phyloP scores from a whole-genome alignment of 2,888 invertebrate genomes.

The Melinopterus prodromus region DNA sequence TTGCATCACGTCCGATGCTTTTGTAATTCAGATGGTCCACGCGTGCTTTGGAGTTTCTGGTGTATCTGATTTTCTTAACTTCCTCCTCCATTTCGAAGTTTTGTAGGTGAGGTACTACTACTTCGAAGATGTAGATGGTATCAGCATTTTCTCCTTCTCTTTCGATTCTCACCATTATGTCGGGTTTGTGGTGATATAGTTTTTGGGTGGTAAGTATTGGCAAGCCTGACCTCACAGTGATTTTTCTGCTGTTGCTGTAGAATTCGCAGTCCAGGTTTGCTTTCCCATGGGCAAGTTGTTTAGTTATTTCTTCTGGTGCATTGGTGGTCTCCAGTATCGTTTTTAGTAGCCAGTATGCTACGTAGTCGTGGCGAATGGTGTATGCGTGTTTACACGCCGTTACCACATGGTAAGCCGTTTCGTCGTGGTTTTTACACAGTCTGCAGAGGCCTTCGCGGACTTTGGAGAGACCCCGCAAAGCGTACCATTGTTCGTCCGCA shows the following conservation, averaged over 20 bases:
- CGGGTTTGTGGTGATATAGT: neutral
- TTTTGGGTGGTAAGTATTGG: neutral
- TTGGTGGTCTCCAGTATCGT: constrained; percentile 16
- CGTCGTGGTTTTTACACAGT: constrained; percentile 32
- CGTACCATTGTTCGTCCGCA: constrained; percentile 42
- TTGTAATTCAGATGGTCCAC: constrained; percentile 7
- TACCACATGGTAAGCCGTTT: constrained; percentile 43
- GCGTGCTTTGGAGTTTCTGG: neutral
- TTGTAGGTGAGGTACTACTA: constrained; percentile 11
- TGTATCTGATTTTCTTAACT: neutral
- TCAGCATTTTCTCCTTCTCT: too few species aligned
- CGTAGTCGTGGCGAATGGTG: constrained; percentile 31
- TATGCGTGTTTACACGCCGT: constrained; percentile 34
- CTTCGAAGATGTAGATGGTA: too few species aligned
- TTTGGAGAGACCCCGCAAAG: constrained; percentile 29
- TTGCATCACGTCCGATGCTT: too few species aligned
- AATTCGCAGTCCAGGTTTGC: constrained; percentile 20
- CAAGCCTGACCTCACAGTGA: neutral
- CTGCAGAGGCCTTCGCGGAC: constrained; percentile 29
- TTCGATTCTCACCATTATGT: neutral
- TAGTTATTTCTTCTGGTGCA: neutral
- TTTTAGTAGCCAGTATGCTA: constrained; percentile 40
- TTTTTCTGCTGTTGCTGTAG: neutral
- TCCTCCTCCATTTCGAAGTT: constrained; percentile 6
- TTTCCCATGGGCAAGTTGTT: constrained; percentile 34